Evolutionary conservation across 1,140 invertebrate genomes (phyloP).

Genomic region (Argopecten irradians): DNA sequence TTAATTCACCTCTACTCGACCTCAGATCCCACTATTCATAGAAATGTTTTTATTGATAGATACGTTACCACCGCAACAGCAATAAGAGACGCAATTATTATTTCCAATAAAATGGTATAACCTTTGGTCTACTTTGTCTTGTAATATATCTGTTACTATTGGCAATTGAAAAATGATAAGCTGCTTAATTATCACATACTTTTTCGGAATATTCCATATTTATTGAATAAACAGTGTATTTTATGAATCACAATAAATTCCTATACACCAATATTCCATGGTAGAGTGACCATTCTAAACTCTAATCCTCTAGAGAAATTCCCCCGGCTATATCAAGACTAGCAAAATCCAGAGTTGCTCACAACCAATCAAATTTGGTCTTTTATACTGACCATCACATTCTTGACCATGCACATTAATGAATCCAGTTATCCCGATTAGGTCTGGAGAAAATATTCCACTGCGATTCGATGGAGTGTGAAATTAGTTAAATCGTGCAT

Average conservation of each 20-base stretch:
- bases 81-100: neutral
- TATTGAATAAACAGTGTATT: neutral
- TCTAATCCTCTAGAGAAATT: neutral
- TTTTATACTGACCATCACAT: neutral
- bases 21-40: neutral
- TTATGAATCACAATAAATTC: neutral
- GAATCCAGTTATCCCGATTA: neutral
- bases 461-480: neutral
- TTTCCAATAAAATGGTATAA: neutral
- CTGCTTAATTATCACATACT: too few species aligned
- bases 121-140: too few species aligned
- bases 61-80: neutral
- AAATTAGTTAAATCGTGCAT: neutral
- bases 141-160: too few species aligned
- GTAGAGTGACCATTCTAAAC: neutral
- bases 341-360: neutral
- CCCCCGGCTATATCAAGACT: neutral
- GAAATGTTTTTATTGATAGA: neutral
- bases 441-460: neutral
- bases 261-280: neutral
- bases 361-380: neutral
- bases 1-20: neutral
- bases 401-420: neutral
- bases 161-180: too few species aligned
- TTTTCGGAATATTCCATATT: neutral